Evolutionary conservation across 2,113 vertebrate species (phyloP).

Genomic region (Bubalus kerabau): DNA sequence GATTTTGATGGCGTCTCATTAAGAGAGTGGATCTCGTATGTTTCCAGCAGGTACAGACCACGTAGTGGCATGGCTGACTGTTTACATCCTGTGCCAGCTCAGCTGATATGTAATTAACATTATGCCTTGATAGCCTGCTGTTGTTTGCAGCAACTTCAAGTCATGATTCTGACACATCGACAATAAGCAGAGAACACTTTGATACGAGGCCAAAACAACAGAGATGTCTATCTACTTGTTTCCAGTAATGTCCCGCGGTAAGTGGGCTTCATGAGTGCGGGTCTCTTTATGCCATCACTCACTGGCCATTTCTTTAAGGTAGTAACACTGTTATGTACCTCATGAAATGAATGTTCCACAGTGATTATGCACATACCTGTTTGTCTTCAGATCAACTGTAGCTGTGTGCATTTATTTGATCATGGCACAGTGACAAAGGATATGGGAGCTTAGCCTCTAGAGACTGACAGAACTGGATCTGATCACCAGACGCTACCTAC

Average conservation of each 20-base stretch:
- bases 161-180: constrained; percentile 52
- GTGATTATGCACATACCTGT: neutral
- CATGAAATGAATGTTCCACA: neutral
- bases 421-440: neutral
- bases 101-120: constrained; percentile 72
- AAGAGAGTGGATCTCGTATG: neutral
- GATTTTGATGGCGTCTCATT: neutral
- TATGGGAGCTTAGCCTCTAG: neutral
- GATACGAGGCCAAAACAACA: constrained; percentile 58
- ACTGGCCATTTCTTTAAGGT: neutral
- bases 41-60: neutral
- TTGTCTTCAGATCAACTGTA: neutral
- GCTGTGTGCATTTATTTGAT: neutral
- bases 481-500: neutral
- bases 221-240: constrained; percentile 32
- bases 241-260: neutral
- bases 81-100: constrained; percentile 58
- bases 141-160: constrained; percentile 66
- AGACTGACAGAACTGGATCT: neutral
- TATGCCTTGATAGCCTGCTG: constrained; percentile 65
- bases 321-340: neutral
- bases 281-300: neutral
- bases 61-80: constrained; percentile 41
- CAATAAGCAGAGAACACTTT: constrained; percentile 52
- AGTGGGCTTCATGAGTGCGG: neutral